Conservation (phyloP, 2,888 invertebrate species). For the Netelia melanura region DNA sequence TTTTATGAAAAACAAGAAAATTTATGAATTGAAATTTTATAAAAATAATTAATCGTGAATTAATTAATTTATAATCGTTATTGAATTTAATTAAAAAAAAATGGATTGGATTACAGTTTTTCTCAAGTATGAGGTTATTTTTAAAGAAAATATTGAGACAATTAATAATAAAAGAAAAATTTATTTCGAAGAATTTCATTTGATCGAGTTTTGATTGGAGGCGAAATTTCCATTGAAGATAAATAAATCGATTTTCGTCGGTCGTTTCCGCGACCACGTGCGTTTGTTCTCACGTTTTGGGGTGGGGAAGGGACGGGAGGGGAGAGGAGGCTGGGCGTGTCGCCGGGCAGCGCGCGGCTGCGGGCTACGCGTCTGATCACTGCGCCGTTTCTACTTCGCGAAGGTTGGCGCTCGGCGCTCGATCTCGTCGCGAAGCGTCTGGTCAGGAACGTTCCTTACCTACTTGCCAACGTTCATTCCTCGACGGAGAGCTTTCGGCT, state of each 20-base stretch:
- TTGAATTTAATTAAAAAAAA: too few relatives aligned
- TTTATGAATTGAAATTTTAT: too few relatives aligned
- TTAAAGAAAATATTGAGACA: too few relatives aligned
- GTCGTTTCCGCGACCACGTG: constrained; percentile 29
- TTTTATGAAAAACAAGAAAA: too few relatives aligned
- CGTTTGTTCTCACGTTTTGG: constrained; percentile 34
- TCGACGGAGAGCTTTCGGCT: constrained; percentile 9
- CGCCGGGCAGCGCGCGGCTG: neutral
- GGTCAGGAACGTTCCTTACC: constrained; percentile 24
- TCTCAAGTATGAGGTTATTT: too few relatives aligned
- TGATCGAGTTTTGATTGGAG: neutral
- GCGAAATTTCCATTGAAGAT: neutral
- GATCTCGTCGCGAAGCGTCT: constrained; percentile 31
- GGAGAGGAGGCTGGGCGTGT: neutral
- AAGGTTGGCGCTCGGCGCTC: constrained; percentile 21
- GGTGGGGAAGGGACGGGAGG: constrained; percentile 1
- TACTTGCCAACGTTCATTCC: constrained; percentile 30
- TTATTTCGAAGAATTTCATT: too few relatives aligned
- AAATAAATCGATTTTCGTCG: constrained; percentile 1
- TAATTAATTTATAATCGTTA: too few relatives aligned
- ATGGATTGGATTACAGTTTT: too few relatives aligned
- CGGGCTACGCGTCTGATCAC: constrained; percentile 34
- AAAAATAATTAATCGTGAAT: too few relatives aligned
- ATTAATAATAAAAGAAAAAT: too few relatives aligned
- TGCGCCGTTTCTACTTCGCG: constrained; percentile 30